These are phyloP conservation scores for Eutolmus rufibarbis DNA, from an alignment of 2,888 invertebrate genomes.

Conservation along the genomic window DNA sequence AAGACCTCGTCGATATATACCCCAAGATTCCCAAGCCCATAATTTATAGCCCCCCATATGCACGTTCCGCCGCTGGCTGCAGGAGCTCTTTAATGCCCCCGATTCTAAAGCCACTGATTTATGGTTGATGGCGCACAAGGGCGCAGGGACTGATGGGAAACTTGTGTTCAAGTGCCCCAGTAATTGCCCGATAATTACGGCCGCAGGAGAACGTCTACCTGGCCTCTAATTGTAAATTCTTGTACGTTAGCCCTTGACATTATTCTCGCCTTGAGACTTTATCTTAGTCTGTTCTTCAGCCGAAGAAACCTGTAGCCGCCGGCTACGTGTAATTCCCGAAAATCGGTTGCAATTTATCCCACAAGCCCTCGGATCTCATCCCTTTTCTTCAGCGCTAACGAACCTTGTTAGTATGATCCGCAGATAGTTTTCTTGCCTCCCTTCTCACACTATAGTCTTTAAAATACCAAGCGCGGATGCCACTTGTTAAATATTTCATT, in stretches of 20 bases:
- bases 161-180: conserved; percentile 6
- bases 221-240: not conserved
- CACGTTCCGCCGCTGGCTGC: conserved; percentile 21
- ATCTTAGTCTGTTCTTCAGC: not conserved
- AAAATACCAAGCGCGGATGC: not conserved
- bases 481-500: not conserved
- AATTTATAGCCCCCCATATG: conserved; percentile 45
- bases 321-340: not conserved
- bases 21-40: conserved; percentile 33
- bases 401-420: not conserved
- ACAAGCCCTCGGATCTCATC: too few relatives aligned
- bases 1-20: not conserved
- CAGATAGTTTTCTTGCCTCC: not conserved
- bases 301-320: not conserved
- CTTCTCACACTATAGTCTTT: not conserved
- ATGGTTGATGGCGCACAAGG: conserved; percentile 8
- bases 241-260: not conserved
- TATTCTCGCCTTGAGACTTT: not conserved
- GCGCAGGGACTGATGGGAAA: conserved; percentile 13
- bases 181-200: conserved; percentile 13
- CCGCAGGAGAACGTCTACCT: not conserved
- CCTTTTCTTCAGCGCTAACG: not conserved
- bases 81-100: conserved; percentile 14
- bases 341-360: not conserved
- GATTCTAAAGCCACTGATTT: conserved; percentile 36